Base-by-base conservation (phyloP, 2,113 vertebrate genomes). In the Lagopus muta region DNA sequence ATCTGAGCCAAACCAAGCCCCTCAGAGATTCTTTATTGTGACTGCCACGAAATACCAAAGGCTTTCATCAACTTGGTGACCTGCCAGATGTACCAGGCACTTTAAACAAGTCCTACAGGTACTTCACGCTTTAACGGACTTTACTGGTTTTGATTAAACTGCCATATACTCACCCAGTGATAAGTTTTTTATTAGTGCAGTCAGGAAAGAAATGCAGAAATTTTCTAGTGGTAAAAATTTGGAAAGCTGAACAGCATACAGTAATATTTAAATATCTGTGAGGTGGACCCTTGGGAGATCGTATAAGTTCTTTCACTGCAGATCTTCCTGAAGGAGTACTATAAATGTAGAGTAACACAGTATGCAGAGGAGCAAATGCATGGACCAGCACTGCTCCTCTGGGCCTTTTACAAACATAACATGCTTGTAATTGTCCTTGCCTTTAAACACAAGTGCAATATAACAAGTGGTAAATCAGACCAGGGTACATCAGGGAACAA, bases 71-170 rank as follows among this genome's bases (percentile, higher is more conserved):
- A 32, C n/a, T 86, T 94, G 93, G 76, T 92, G 87, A 47, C 71
- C 66, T 88, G 91, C 85, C 85, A 91, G 88, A 75, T 81, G 40
- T 50, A 88, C 50, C 65, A 86, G 73, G 47, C 43, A 77, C 52
- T 91, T 92, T 71, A 86, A 92, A 88, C 28, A 88, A 93, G 50
- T 92, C 75, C 69, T 91, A 85, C 62, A 90, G 79, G 93, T 93
- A 70, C 52, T 89, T 91, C 61, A 69, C 34, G 34, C 55, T 86
- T 89, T 80, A 90, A 77, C 1, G 3, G 34, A 76, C 76, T 94
- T 96, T 75, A 91, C 69, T 22, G 4, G 1, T 83, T 82, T 48
- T 61, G 34, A 81, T 71, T 86, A 74, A 78, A 91, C 45, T 74
- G 28, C 57, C 60, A 25, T 67, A 74, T 57, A 89, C 21, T 71